phyloP scores from a whole-genome alignment of 2,888 invertebrate genomes.

The Peribatodes rhomboidaria region DNA sequence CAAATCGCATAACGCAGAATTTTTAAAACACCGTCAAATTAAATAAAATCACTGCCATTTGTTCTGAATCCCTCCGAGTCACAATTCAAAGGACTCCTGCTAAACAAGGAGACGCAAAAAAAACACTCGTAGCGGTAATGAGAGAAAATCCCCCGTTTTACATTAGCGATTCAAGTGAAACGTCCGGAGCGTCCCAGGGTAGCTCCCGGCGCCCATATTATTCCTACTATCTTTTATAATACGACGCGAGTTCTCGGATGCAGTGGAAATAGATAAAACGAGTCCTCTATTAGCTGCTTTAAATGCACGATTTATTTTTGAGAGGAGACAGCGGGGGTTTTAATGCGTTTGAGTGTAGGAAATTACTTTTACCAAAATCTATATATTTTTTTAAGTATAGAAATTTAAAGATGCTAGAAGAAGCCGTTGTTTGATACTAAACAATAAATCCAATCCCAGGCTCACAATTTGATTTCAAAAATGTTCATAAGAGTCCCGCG shows the following conservation, averaged over 20 bases:
- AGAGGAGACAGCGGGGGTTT: neutral
- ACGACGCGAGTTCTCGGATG: neutral
- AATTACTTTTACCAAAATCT: no score
- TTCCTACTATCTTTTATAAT: neutral
- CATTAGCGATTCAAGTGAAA: conserved; percentile 66
- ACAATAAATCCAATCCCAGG: no score
- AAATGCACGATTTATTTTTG: neutral
- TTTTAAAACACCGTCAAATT: neutral
- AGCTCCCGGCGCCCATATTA: conserved; percentile 4
- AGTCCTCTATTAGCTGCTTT: conserved; percentile 1
- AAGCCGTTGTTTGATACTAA: no score
- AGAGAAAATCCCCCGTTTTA: conserved; percentile 64
- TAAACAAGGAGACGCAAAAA: conserved; percentile 30
- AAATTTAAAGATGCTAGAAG: no score
- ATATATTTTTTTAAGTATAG: no score
- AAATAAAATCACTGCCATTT: conserved; percentile 18
- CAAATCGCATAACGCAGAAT: neutral
- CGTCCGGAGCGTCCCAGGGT: conserved; percentile 29
- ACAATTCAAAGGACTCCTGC: conserved; percentile 34
- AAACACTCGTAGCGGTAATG: conserved; percentile 58
- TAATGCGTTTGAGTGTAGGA: no score
- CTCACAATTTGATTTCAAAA: no score
- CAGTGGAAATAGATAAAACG: neutral
- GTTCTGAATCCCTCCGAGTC: conserved; percentile 14
- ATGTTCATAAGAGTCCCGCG: no score